Evolutionary conservation across 2,113 vertebrate genomes (phyloP).

Genomic region (Furnarius figulus): DNA sequence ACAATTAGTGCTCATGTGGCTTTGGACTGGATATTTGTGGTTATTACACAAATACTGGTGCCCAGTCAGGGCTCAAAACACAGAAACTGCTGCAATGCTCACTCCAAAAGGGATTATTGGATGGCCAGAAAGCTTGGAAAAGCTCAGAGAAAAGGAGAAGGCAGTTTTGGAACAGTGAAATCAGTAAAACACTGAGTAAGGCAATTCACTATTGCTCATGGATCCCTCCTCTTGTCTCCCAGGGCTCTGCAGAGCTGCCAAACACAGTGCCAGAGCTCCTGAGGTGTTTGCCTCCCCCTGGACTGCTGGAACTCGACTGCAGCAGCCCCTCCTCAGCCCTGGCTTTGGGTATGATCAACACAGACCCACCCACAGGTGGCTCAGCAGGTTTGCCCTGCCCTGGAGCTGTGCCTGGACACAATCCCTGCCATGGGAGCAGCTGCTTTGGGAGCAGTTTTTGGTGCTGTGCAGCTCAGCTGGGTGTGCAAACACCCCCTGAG

Average conservation of each 20-base stretch:
- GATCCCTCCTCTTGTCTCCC: background rate
- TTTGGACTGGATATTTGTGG: background rate
- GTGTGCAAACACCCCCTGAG: background rate
- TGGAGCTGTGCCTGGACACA: background rate
- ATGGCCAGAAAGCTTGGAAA: background rate
- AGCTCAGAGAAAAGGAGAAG: background rate
- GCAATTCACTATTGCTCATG: background rate
- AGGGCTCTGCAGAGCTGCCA: background rate
- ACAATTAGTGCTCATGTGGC: background rate
- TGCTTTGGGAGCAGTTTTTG: background rate
- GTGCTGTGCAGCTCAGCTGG: no score
- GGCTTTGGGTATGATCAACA: background rate
- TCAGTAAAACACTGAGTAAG: background rate
- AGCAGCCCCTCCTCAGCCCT: background rate
- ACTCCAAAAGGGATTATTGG: background rate
- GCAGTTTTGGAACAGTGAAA: background rate
- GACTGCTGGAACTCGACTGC: background rate
- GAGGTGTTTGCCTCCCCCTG: background rate
- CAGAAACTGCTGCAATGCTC: accelerated
- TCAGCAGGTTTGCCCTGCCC: background rate
- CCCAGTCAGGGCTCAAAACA: background rate
- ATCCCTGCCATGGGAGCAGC: background rate
- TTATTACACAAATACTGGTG: background rate
- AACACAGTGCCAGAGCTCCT: background rate
- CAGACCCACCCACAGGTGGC: background rate